Base-by-base conservation (phyloP, 2,797 vertebrate genomes). In the Parauchenoglanis ngamensis region DNA sequence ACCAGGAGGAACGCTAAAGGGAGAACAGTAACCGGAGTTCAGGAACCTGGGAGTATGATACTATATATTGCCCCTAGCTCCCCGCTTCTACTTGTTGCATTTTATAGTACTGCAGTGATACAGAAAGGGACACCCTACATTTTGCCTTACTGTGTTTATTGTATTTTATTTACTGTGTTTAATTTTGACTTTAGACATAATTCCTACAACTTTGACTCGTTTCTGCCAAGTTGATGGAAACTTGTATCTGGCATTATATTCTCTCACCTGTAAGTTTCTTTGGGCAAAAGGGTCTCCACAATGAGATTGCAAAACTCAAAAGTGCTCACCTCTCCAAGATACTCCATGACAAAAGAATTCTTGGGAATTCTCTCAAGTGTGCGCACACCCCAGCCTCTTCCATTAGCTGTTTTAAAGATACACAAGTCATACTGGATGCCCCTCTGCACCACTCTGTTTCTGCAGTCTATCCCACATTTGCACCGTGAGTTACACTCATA, bases 321-420 rank as follows among this genome's bases (percentile, higher is more conserved):
- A 35, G 21, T 4, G 21, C 72, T 93, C 93, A 98, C 97, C 97
- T 98, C 97, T 84, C 97, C 97, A 1, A 98, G 95, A 46, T 98
- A 98, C 93, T 98, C 97, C 97, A 98, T 98, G 91, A 98, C 96
- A 13, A 98, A 98, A 12, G 94, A 96, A 94, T 97, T 97, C 93
- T 95, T 97, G 86, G 93, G 95, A 90, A 98, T 98, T 86, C 95
- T 96, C 92, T 98, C 96, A 88, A 98, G 92, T 0, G 97, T 96
- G 56, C 96, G 96, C 21, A 98, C 97, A 0, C 97, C 97, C 97
- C 97, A 98, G 12, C 97, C 97, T 0, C 97, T 96, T 2, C 97
- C 97, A 4, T 98, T 95, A 73, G 94, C 92, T 0, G 97, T 98
- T 91, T 96, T 97, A 92, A 98, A 99, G 93, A 99, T 98, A 92